These are phyloP conservation scores for Erythrolamprus reginae DNA, from an alignment of 2,113 vertebrate species.

Conservation along the genomic window DNA sequence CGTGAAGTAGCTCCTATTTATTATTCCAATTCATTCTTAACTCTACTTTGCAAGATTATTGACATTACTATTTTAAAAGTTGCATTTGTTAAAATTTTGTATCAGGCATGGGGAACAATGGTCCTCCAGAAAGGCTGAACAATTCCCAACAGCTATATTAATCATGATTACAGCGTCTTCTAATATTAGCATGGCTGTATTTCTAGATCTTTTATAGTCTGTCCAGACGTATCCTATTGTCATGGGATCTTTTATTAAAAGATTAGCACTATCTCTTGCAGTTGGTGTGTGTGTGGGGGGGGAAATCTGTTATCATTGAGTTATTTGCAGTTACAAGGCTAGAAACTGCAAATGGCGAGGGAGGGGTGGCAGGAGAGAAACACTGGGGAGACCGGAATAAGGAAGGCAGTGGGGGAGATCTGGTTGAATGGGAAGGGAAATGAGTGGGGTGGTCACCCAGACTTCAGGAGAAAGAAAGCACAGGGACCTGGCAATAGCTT, in stretches of 20 bases:
- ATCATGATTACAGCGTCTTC: slow-evolving; percentile 67
- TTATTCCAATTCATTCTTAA: not conserved
- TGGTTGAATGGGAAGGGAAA: not conserved
- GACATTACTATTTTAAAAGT: not conserved
- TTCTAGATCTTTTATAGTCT: slow-evolving; percentile 87
- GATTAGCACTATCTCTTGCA: slow-evolving; percentile 81
- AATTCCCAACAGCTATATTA: not conserved
- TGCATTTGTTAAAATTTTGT: not conserved
- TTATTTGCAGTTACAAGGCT: slow-evolving; percentile 68
- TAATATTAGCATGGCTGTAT: slow-evolving; percentile 91
- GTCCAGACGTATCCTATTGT: slow-evolving; percentile 80
- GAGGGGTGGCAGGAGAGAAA: not conserved
- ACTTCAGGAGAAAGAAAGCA: slow-evolving; percentile 46
- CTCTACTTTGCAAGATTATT: not conserved
- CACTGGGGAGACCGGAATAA: slow-evolving; percentile 21
- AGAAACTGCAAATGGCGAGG: no score
- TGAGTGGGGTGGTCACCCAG: slow-evolving; percentile 4
- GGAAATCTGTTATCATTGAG: slow-evolving; percentile 78
- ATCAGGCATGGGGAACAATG: not conserved
- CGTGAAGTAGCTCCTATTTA: not conserved
- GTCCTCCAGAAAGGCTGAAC: not conserved
- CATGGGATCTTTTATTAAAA: slow-evolving; percentile 85
- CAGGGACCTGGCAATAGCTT: slow-evolving; percentile 61
- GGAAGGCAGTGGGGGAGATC: slow-evolving; percentile 16
- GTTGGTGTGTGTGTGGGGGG: slow-evolving; percentile 83